Evolutionary conservation across 1,140 invertebrate species (phyloP).

Genomic region (Rhynchophorus ferrugineus): DNA sequence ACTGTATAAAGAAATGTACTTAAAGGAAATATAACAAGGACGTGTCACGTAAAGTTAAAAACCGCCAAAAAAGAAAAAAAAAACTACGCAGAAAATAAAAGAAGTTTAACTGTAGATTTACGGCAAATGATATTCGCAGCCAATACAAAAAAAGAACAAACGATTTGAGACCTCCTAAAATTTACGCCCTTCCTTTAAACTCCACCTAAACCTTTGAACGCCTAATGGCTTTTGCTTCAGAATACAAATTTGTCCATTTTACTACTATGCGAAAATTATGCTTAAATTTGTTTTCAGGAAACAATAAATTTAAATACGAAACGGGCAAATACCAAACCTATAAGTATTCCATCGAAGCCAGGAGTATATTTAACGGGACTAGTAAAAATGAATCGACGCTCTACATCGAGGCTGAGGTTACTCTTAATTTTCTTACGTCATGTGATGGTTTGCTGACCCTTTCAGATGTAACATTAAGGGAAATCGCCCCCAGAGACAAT

Average conservation of each 20-base stretch:
- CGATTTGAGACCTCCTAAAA: constrained; percentile 7
- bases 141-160: constrained; percentile 11
- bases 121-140: constrained; percentile 3
- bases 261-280: constrained; percentile 9
- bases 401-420: constrained; percentile 48
- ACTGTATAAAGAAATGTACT: background rate
- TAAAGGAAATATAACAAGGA: too few relatives aligned
- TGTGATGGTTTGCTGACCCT: constrained; percentile 54
- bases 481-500: constrained; percentile 40
- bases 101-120: constrained; percentile 3
- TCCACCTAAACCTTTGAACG: constrained; percentile 11
- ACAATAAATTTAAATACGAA: constrained; percentile 55
- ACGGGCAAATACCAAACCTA: constrained; percentile 52
- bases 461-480: constrained; percentile 34
- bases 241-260: constrained; percentile 20
- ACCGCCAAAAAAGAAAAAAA: background rate
- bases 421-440: constrained; percentile 48
- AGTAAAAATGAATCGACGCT: constrained; percentile 58
- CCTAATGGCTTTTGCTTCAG: constrained; percentile 14
- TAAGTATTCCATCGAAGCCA: constrained; percentile 54
- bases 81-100: background rate
- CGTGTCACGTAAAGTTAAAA: background rate
- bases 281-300: constrained; percentile 39
- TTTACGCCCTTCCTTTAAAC: constrained; percentile 11
- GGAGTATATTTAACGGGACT: constrained; percentile 57